Percentiles rank a stretch among this genome's conserved stretches.
Evolutionary conservation across 2,797 vertebrate genomes (phyloP).

Genomic region (Sebastes matsubarae): DNA sequence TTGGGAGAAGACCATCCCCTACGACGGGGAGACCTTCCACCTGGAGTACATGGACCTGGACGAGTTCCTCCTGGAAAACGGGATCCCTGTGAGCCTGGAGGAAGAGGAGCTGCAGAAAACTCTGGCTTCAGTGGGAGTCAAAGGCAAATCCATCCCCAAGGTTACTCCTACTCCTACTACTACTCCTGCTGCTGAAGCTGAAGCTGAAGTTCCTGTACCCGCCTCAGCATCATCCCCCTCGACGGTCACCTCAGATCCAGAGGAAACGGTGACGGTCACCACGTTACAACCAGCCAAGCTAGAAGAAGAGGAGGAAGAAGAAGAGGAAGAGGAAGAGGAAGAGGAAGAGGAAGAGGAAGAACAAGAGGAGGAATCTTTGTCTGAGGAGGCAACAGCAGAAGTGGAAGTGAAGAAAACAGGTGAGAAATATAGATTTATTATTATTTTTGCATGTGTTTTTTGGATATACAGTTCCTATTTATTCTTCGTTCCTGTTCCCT

Average conservation of each 20-base stretch:
- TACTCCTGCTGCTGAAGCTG: not conserved
- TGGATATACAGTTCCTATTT: not conserved
- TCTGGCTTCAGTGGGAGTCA: conserved; percentile 75
- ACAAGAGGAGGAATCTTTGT: conserved; percentile 33
- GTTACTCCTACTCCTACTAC: conserved; percentile 21
- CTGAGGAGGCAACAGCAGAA: conserved; percentile 30
- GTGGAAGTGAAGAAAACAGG: conserved; percentile 59
- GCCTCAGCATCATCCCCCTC: conserved; percentile 11
- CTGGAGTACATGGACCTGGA: conserved; percentile 99
- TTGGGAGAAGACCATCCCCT: conserved; percentile 99
- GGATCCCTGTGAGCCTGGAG: conserved; percentile 90
- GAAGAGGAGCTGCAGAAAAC: conserved; percentile 81
- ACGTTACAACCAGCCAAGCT: conserved; percentile 87
- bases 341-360: conserved; percentile 15
- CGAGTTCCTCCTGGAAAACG: conserved; percentile 97
- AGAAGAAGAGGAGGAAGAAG: conserved; percentile 67
- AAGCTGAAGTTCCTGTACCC: not conserved
- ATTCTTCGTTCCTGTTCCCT: not conserved
- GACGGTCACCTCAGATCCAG: conserved; percentile 52
- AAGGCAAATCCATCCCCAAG: conserved; percentile 77
- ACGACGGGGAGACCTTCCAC: conserved; percentile 97
- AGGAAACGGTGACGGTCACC: conserved; percentile 62
- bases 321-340: conserved; percentile 37
- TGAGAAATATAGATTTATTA: conserved; percentile 25
- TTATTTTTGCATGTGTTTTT: not conserved